These are phyloP conservation scores for Hydra vulgaris DNA, from an alignment of 30 jellyfish, hydroid and myxozoan species.

Conservation along the genomic window DNA sequence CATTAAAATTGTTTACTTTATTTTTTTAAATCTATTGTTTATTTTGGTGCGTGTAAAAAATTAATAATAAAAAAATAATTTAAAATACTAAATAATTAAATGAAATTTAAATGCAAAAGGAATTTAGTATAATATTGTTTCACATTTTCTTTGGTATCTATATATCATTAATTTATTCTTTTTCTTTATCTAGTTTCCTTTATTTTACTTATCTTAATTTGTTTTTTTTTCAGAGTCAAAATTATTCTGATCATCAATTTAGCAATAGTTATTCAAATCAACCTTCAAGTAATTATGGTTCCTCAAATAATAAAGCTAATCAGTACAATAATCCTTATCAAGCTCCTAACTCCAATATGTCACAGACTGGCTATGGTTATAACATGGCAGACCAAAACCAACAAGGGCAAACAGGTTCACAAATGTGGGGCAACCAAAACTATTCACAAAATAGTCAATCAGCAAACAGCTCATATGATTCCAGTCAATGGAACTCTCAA, in stretches of 20 bases:
- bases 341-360: background rate
- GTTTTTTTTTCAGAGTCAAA: no score
- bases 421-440: background rate
- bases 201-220: no score
- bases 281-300: background rate
- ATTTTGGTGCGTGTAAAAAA: no score
- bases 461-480: background rate
- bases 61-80: no score
- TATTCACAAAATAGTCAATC: background rate
- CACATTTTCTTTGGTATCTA: no score
- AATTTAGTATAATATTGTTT: no score
- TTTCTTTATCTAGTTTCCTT: no score
- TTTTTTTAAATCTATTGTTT: no score
- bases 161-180: no score
- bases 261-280: background rate
- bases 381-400: background rate
- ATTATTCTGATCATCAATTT: background rate
- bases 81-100: no score
- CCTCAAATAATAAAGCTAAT: background rate
- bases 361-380: background rate
- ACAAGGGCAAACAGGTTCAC: background rate
- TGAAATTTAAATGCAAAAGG: no score
- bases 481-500: background rate
- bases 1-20: no score
- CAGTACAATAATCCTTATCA: background rate